Evolutionary conservation across 1,140 invertebrate genomes (phyloP).

Genomic region (Saccostrea echinata): DNA sequence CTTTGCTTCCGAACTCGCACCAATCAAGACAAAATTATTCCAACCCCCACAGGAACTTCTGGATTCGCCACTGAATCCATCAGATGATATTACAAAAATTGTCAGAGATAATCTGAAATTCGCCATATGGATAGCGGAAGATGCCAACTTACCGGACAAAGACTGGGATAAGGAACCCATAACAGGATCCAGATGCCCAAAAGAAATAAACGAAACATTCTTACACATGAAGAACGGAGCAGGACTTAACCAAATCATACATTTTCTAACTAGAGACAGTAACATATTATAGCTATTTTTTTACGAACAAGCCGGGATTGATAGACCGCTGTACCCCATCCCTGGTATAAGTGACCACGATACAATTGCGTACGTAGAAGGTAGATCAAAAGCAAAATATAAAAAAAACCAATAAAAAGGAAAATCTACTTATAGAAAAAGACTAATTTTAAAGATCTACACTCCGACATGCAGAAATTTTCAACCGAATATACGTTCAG

Average conservation of each 20-base stretch:
- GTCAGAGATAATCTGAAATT: too few species aligned
- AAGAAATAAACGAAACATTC: conserved; percentile 23
- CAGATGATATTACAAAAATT: too few species aligned
- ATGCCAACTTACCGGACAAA: conserved; percentile 46
- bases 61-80: too few species aligned
- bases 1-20: too few species aligned
- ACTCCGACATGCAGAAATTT: conserved; percentile 39
- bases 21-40: too few species aligned
- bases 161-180: conserved; percentile 38
- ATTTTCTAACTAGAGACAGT: conserved; percentile 15
- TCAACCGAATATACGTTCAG: neutral
- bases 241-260: conserved; percentile 6
- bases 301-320: conserved; percentile 12
- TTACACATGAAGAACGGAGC: neutral
- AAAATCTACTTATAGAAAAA: conserved; percentile 44
- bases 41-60: too few species aligned
- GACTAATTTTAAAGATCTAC: conserved; percentile 20
- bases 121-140: too few species aligned
- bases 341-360: conserved; percentile 40
- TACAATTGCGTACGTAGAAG: conserved; percentile 14
- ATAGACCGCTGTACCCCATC: neutral
- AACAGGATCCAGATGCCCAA: neutral
- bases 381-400: neutral
- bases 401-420: conserved; percentile 25
- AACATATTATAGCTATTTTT: conserved; percentile 38